These are phyloP conservation scores for Periophthalmus modestus DNA, from an alignment of 2,113 vertebrate species.

Conservation along the genomic window DNA sequence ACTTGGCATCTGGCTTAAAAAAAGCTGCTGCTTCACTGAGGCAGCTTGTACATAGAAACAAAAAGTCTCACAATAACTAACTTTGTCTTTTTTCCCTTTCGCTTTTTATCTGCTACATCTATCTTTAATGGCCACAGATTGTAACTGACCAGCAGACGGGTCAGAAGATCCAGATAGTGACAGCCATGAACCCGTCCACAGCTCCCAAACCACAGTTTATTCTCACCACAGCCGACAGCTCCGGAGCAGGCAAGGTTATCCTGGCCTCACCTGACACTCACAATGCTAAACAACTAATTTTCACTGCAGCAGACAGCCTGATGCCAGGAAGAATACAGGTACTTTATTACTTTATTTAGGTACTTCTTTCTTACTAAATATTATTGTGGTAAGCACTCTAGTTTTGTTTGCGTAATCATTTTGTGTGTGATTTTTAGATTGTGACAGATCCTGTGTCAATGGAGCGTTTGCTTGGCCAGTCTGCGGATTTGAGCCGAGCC, in stretches of 20 bases:
- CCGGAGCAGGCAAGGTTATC: constrained; percentile 91
- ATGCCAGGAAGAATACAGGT: constrained; percentile 97
- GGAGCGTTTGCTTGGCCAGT: constrained; percentile 90
- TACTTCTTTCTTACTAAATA: background rate
- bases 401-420: background rate
- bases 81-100: background rate
- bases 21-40: background rate
- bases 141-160: constrained; percentile 96
- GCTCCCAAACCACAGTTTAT: constrained; percentile 94
- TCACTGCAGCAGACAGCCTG: constrained; percentile 90
- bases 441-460: constrained; percentile 95
- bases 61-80: background rate
- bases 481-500: constrained; percentile 85
- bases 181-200: constrained; percentile 88
- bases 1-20: too few relatives aligned
- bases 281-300: constrained; percentile 93
- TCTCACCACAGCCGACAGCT: constrained; percentile 90
- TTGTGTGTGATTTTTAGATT: constrained; percentile 78
- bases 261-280: constrained; percentile 88
- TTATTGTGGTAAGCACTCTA: background rate
- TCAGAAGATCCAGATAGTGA: constrained; percentile 98
- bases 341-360: constrained; percentile 21
- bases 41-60: background rate
- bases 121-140: constrained; percentile 77
- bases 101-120: constrained; percentile 10